A percentile compares a stretch with the other conserved stretches of the same genome.
Evolutionary conservation across 2,888 invertebrate genomes (phyloP).

Genomic region (Drosophila mercatorum): DNA sequence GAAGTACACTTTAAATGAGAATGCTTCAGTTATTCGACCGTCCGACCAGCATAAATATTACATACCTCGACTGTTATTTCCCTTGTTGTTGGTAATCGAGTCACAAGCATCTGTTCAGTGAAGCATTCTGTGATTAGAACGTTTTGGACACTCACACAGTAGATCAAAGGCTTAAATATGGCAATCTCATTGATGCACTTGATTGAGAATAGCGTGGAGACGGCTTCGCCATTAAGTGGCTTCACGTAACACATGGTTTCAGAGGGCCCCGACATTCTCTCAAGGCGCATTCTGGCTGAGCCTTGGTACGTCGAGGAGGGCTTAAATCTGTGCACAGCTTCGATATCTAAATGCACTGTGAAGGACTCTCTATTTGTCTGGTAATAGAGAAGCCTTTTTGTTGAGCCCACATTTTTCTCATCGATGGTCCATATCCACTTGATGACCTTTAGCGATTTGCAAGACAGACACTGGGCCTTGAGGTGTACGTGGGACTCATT

Average conservation of each 20-base stretch:
- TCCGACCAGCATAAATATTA: neutral
- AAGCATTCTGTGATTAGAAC: slow-evolving; percentile 47
- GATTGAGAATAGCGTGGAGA: neutral
- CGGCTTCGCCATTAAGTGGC: neutral
- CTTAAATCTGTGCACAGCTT: slow-evolving; percentile 3
- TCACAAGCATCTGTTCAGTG: slow-evolving; percentile 27
- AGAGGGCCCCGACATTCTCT: neutral
- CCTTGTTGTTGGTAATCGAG: slow-evolving; percentile 37
- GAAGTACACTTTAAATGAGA: no score
- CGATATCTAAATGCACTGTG: neutral
- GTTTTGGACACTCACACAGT: slow-evolving; percentile 27
- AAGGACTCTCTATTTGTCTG: neutral
- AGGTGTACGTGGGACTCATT: neutral
- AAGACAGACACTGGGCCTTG: neutral
- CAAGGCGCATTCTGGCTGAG: neutral
- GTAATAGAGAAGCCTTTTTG: neutral
- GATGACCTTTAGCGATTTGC: neutral
- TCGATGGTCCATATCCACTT: neutral
- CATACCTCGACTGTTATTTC: slow-evolving; percentile 36
- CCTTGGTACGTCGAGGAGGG: neutral
- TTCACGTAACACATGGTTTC: neutral
- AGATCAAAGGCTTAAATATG: slow-evolving; percentile 37
- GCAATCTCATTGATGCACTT: neutral
- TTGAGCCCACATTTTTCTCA: neutral
- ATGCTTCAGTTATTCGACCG: no score